These are phyloP conservation scores for Amblyjoppa fuscipennis DNA, from an alignment of 2,888 invertebrate genomes.

Conservation along the genomic window DNA sequence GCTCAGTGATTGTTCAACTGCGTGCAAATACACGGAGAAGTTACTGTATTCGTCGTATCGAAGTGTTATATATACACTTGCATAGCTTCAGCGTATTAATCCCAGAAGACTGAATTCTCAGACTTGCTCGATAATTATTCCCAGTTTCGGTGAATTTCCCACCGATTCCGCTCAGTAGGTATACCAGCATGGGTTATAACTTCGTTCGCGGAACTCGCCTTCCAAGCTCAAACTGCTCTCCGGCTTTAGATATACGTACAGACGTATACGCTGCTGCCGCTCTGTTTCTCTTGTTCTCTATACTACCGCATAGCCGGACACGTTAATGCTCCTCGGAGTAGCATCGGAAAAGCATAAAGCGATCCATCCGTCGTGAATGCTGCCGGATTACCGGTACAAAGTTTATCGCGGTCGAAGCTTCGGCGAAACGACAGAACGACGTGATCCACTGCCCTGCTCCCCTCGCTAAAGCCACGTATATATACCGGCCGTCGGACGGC, in stretches of 20 bases:
- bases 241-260: not conserved
- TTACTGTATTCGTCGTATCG: not conserved
- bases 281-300: not conserved
- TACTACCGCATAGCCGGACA: constrained; percentile 37
- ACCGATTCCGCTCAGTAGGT: not conserved
- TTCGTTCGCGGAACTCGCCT: constrained; percentile 51
- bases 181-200: constrained; percentile 18
- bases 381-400: constrained; percentile 50
- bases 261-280: not conserved
- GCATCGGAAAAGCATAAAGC: constrained; percentile 62
- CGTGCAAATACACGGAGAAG: not conserved
- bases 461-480: not conserved
- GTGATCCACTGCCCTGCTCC: constrained; percentile 27
- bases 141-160: constrained; percentile 32
- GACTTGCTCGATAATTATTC: constrained; percentile 53
- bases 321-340: constrained; percentile 54
- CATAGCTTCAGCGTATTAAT: not conserved
- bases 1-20: not conserved
- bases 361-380: constrained; percentile 41
- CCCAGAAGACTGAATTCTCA: constrained; percentile 5
- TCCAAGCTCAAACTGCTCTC: not conserved
- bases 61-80: not conserved
- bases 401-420: constrained; percentile 52
- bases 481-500: not conserved
- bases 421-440: constrained; percentile 54